Evolutionary conservation across 2,113 vertebrate species (phyloP).

Genomic region (Chlamydotis undulata): DNA sequence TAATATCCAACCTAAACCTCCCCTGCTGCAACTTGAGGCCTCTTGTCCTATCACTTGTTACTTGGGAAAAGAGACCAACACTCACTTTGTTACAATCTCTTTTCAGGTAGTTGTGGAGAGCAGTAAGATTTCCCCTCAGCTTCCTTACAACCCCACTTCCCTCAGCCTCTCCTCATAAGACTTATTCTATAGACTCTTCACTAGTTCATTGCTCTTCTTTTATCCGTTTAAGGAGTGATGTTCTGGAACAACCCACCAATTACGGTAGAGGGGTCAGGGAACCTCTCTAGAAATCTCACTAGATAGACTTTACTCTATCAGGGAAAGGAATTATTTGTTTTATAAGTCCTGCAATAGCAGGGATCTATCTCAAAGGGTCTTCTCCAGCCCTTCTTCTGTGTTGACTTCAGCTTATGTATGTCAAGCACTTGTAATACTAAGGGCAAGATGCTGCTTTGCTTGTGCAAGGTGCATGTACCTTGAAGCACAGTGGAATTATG

Average conservation of each 20-base stretch:
- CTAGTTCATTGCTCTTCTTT: background rate
- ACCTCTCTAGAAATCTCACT: background rate
- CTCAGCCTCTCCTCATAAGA: fast-evolving
- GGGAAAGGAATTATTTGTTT: background rate
- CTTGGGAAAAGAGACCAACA: background rate
- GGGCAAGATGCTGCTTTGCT: background rate
- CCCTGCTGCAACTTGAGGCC: background rate
- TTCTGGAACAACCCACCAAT: background rate
- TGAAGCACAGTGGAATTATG: background rate
- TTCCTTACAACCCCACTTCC: background rate
- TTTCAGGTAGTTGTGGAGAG: background rate
- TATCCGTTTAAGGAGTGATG: background rate
- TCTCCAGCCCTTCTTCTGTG: background rate
- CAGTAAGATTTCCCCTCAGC: background rate
- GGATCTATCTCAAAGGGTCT: background rate
- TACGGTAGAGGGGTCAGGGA: background rate
- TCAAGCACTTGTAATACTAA: background rate
- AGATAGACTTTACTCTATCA: background rate
- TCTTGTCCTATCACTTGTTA: fast-evolving
- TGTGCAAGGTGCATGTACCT: background rate
- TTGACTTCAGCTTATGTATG: background rate
- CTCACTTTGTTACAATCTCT: background rate
- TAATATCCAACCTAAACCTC: background rate
- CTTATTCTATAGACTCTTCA: background rate
- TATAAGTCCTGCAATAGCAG: background rate